Percentiles rank a stretch among this genome's conserved stretches.
phyloP scores from a whole-genome alignment of 2,888 invertebrate genomes.

The Ecdyonurus torrentis region DNA sequence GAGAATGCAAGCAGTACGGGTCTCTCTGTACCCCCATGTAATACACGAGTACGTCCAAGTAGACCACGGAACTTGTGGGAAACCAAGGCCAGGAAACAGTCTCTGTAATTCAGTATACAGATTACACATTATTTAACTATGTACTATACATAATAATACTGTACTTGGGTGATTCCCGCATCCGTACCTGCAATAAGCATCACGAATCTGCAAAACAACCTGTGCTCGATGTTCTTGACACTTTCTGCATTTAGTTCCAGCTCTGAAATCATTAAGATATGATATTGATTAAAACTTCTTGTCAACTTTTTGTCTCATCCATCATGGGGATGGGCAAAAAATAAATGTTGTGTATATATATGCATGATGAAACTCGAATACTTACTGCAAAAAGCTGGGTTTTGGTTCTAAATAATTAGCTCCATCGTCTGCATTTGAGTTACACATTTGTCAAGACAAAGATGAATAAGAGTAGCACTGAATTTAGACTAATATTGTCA shows the following conservation, averaged over 20 bases:
- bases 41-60: background rate
- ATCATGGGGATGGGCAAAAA: too few species aligned
- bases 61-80: background rate
- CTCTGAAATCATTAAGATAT: too few species aligned
- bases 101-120: background rate
- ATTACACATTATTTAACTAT: too few species aligned
- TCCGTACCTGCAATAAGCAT: background rate
- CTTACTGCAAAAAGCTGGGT: background rate
- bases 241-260: background rate
- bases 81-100: background rate
- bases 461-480: too few species aligned
- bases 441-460: too few species aligned
- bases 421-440: background rate
- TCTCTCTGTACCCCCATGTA: background rate
- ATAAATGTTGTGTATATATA: background rate
- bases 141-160: too few species aligned
- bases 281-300: background rate
- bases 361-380: background rate
- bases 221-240: background rate
- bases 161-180: too few species aligned
- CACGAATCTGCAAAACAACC: background rate
- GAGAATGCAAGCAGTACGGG: background rate
- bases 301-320: background rate
- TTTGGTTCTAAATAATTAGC: background rate
- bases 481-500: too few species aligned